phyloP scores from a whole-genome alignment of 2,888 invertebrate species.

The Epinotia bilunana region DNA sequence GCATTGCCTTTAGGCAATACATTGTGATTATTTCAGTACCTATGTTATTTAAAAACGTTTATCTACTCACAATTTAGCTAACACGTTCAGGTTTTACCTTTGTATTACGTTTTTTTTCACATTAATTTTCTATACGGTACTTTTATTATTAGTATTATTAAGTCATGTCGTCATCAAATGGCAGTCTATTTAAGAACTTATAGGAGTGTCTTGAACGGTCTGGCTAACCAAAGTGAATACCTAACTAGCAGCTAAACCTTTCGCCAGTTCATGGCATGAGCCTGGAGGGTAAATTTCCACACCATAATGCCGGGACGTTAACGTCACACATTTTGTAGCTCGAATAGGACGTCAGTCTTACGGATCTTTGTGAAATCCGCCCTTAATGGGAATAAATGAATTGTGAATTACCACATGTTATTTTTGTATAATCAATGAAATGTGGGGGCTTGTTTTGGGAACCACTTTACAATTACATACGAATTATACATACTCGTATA shows the following conservation, averaged over 20 bases:
- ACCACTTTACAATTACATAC: neutral
- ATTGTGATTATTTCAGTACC: neutral
- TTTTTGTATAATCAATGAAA: neutral
- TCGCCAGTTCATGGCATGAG: no score
- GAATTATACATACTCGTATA: neutral
- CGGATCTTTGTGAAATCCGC: neutral
- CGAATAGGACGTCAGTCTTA: neutral
- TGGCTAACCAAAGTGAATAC: conserved; percentile 15
- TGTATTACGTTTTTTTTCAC: neutral
- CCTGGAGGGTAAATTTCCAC: no score
- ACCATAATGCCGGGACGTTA: neutral
- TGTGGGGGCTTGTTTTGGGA: neutral
- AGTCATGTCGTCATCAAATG: neutral
- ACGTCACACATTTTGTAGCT: no score
- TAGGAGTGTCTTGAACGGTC: neutral
- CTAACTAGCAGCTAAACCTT: neutral
- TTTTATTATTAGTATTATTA: neutral
- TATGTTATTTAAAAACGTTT: neutral
- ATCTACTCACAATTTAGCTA: neutral
- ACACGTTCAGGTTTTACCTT: neutral
- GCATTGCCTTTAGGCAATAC: no score
- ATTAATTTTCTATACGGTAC: neutral
- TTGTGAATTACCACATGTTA: neutral
- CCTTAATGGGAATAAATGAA: neutral
- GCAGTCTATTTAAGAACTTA: neutral